Base-by-base conservation (phyloP, 1,140 invertebrate genomes). In the Drosophila micromelanica region DNA sequence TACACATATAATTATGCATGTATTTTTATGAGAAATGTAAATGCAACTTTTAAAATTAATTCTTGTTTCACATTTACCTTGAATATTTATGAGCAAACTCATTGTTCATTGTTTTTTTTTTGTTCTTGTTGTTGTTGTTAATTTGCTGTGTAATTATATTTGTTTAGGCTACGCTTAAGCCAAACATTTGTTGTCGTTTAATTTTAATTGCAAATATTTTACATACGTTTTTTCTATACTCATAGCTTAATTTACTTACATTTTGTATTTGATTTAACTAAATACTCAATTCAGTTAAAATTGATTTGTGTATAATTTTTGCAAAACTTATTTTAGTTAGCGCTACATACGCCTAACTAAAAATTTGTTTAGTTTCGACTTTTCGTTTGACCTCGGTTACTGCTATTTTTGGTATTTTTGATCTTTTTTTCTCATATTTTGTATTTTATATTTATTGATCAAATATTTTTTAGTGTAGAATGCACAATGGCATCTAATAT, bases 231-330 rank as follows among this genome's bases (percentile, higher is more conserved):
- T 48, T 60, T 46, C 62, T 72, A 67, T 67, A 72, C 11, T 6
- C 40, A 40, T 57, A 52, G 69, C 62, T 67, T 72, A 67, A 15
- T 59, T 12, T 38, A 72, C 68, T 71, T 69, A 68, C 37, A 20
- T 27, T 37, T 52, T 46, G 48, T 69, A 49, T 56, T 63, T 40
- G 37, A 46, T 79, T 90, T 78, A 90, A 90, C 82, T 87, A 87
- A 89, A 87, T 87, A 84, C 73, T 56, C 63, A 89, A 89, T 84
- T 87, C 80, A 89, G 84, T 74, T 61, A 73, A 87, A 79, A 84
- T 76, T 79, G 68, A 82, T 81, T 90, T 78, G 13, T 67, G 65
- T 85, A 67, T 86, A 77, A 64, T 57, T 74, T 71, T 57, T 69
- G 61, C 54, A 73, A 64, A 73, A 65, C 27, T 56, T 76, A 73